Conservation (phyloP, 1,140 invertebrate species). For the Cecropterus lyciades region DNA sequence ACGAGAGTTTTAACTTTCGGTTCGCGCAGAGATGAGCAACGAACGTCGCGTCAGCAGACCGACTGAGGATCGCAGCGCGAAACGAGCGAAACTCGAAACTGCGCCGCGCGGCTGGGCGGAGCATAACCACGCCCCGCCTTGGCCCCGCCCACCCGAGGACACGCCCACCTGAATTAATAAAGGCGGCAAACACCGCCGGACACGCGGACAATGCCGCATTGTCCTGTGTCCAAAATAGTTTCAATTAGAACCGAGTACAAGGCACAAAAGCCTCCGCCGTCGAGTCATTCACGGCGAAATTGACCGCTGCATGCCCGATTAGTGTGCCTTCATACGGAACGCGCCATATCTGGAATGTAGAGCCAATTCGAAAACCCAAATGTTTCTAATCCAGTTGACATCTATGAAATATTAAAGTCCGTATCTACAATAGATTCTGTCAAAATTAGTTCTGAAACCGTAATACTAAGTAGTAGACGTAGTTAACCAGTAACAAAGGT, state of each 20-base stretch:
- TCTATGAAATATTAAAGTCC: too few species aligned
- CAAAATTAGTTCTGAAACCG: too few species aligned
- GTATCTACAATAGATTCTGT: too few species aligned
- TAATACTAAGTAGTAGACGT: too few species aligned
- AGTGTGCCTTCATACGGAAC: conserved; percentile 37
- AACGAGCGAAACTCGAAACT: conserved; percentile 44
- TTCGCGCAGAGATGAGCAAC: conserved; percentile 60
- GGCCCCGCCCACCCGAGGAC: conserved; percentile 59
- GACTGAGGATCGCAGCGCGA: conserved; percentile 58
- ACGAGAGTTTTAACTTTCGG: conserved; percentile 55
- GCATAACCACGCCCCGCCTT: conserved; percentile 52
- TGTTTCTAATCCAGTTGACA: not conserved
- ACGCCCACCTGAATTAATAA: conserved; percentile 83
- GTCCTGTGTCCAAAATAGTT: conserved; percentile 82
- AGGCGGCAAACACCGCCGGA: conserved; percentile 80
- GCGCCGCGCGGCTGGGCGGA: conserved; percentile 67
- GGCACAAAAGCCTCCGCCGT: conserved; percentile 69
- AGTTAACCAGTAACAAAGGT: too few species aligned
- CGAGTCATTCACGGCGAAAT: conserved; percentile 68
- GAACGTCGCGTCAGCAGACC: conserved; percentile 70
- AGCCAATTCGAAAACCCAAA: not conserved
- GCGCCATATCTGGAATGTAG: conserved; percentile 4
- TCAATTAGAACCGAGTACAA: conserved; percentile 79
- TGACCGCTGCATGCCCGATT: conserved; percentile 72
- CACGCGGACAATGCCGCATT: conserved; percentile 82